Percentiles rank a stretch among this genome's conserved stretches.
These are phyloP conservation scores for Liparis tanakae DNA, from an alignment of 2,797 vertebrate species.

Conservation along the genomic window DNA sequence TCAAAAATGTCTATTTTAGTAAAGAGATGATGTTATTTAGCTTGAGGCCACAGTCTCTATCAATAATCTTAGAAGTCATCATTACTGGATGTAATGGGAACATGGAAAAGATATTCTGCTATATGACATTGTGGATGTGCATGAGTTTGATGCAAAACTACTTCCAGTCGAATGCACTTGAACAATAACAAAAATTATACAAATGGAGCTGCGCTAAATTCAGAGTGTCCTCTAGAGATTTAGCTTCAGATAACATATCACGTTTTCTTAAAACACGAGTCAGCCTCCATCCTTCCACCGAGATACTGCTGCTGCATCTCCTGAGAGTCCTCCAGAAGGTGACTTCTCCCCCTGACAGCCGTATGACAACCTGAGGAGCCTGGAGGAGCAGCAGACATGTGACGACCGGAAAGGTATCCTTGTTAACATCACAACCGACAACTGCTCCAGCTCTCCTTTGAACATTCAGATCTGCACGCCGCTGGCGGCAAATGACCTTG, in stretches of 20 bases:
- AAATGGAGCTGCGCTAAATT: conserved; percentile 57
- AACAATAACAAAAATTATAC: conserved; percentile 59
- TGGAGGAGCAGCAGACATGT: conserved; percentile 66
- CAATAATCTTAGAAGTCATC: conserved; percentile 25
- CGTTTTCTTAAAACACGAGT: conserved; percentile 65
- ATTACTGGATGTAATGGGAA: conserved; percentile 28
- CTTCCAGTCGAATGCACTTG: conserved; percentile 50
- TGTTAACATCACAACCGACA: conserved; percentile 69
- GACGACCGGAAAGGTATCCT: conserved; percentile 63
- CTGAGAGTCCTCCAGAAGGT: conserved; percentile 67
- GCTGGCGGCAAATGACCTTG: conserved; percentile 72
- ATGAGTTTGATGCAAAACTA: conserved; percentile 35
- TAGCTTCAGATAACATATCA: conserved; percentile 64
- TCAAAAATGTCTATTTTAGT: conserved; percentile 22
- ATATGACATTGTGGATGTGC: conserved; percentile 32
- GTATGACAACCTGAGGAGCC: conserved; percentile 69
- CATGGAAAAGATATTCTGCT: conserved; percentile 6
- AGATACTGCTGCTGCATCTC: conserved; percentile 62
- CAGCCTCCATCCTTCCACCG: conserved; percentile 54
- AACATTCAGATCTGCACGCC: conserved; percentile 55
- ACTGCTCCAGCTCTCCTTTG: conserved; percentile 54
- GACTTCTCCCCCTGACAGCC: conserved; percentile 67
- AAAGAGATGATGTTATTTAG: conserved; percentile 5
- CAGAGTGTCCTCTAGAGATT: conserved; percentile 54
- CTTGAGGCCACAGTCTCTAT: conserved; percentile 14